Evolutionary conservation across 2,113 vertebrate genomes (phyloP), one percentile per base, ranked within the genome.

Genomic region (Mesoclemmys tuberculata): DNA sequence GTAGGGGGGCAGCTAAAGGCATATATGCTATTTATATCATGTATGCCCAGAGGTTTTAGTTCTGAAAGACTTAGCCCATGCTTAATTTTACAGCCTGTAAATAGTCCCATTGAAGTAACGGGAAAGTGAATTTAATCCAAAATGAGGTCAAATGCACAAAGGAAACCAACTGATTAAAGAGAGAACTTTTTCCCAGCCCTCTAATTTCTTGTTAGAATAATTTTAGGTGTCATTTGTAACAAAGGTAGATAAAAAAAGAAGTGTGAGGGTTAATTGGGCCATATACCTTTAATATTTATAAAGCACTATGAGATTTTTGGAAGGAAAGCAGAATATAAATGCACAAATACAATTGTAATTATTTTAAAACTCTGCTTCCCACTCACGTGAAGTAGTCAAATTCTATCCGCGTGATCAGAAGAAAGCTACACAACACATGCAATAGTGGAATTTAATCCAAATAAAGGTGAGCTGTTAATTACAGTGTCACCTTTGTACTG

Each of bases 381-480:
- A 92, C 75, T 35, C 13, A 38, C 1, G 0, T 46, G 35, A 90
- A 80, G 44, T 51, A 89, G 12, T 31, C 90, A 75, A 54, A 93
- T 80, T 68, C 29, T 82, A 92, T n/a, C 90, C 84, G 84, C 68
- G 58, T 52, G 82, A 48, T 58, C 12, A 84, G 38, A 96, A 80
- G 31, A 61, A 56, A 91, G 5, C 35, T 77, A 68, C 41, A 41
- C 1, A 0, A 19, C 29, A 44, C 26, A 55, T 11, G 24, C 26
- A 87, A n/a, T 52, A 21, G 31, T 84, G 93, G 93, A 95, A 86
- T 58, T 92, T 93, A 94, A 93, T 91, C 91, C 8, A 56, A 38
- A 24, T 26, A 18, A 55, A 29, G 51, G 41, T 41, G 56, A 92
- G 31, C 61, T 93, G 56, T 11, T 85, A 4, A 91, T 85, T 94